These are phyloP conservation scores for Acronicta leporina DNA, from an alignment of 2,888 invertebrate species.

Conservation along the genomic window DNA sequence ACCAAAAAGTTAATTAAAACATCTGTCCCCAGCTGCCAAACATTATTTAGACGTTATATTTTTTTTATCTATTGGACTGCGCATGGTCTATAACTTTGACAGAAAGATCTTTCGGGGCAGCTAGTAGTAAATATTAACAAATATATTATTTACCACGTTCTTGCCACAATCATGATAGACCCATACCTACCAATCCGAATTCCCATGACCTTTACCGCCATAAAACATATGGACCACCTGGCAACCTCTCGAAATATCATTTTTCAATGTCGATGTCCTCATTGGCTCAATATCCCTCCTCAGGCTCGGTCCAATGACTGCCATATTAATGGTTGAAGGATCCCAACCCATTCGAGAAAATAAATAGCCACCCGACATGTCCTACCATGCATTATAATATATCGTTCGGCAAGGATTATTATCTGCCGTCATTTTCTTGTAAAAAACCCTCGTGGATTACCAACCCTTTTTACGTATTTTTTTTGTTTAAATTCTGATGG, in stretches of 20 bases:
- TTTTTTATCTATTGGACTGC: too few species aligned
- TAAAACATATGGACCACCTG: slow-evolving; percentile 58
- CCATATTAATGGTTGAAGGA: slow-evolving; percentile 82
- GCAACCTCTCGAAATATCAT: slow-evolving; percentile 72
- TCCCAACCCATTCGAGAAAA: slow-evolving; percentile 76
- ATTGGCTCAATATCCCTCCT: slow-evolving; percentile 71
- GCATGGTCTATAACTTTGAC: too few species aligned
- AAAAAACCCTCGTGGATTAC: slow-evolving; percentile 57
- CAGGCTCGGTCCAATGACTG: slow-evolving; percentile 76
- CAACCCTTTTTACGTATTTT: slow-evolving; percentile 44
- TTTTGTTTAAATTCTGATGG: slow-evolving; percentile 44
- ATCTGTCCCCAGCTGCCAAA: too few species aligned
- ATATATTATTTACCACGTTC: not conserved
- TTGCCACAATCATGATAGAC: slow-evolving; percentile 19
- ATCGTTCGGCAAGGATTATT: slow-evolving; percentile 75
- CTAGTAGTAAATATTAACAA: too few species aligned
- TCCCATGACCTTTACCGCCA: slow-evolving; percentile 31
- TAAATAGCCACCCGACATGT: slow-evolving; percentile 83
- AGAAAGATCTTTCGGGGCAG: too few species aligned
- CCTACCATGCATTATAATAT: slow-evolving; percentile 84
- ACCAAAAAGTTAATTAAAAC: too few species aligned
- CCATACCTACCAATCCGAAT: slow-evolving; percentile 40
- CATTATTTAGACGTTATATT: too few species aligned
- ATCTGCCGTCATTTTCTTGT: slow-evolving; percentile 73
- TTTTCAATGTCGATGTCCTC: slow-evolving; percentile 81